A percentile compares a stretch with the other conserved stretches of the same genome.
These are phyloP conservation scores for Acanthurus tractus DNA, from an alignment of 2,797 vertebrate species.

Conservation along the genomic window DNA sequence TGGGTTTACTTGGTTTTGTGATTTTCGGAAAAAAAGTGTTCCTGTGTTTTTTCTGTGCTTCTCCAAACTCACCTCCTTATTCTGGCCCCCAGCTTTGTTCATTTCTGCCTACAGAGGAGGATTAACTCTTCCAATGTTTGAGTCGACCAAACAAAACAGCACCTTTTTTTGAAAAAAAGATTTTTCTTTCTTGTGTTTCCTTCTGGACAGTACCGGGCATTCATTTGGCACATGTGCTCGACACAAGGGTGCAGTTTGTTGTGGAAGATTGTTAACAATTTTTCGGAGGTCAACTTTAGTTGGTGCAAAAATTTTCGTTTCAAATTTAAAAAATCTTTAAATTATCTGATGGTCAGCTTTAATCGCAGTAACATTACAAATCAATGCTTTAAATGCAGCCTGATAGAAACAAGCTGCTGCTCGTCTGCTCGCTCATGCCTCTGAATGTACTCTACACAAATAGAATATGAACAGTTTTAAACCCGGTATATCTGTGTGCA, in stretches of 20 bases:
- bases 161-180: neutral
- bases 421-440: conserved; percentile 5
- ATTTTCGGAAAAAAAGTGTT: conserved; percentile 40
- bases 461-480: neutral
- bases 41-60: conserved; percentile 11
- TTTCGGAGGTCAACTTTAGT: neutral
- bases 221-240: neutral
- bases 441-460: conserved; percentile 1
- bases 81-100: conserved; percentile 25
- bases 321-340: too few species aligned
- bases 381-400: conserved; percentile 14
- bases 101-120: conserved; percentile 2
- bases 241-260: neutral
- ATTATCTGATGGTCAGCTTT: neutral
- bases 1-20: conserved; percentile 39
- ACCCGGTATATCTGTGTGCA: neutral
- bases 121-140: conserved; percentile 12
- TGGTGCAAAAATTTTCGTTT: too few species aligned
- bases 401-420: conserved; percentile 11
- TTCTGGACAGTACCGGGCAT: conserved; percentile 3
- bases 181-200: conserved; percentile 8
- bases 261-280: neutral
- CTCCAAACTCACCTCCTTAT: conserved; percentile 20
- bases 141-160: conserved; percentile 23
- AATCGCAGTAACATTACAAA: conserved; percentile 1